These are phyloP conservation scores for Tyto alba DNA, from an alignment of 2,113 vertebrate genomes.

Conservation along the genomic window DNA sequence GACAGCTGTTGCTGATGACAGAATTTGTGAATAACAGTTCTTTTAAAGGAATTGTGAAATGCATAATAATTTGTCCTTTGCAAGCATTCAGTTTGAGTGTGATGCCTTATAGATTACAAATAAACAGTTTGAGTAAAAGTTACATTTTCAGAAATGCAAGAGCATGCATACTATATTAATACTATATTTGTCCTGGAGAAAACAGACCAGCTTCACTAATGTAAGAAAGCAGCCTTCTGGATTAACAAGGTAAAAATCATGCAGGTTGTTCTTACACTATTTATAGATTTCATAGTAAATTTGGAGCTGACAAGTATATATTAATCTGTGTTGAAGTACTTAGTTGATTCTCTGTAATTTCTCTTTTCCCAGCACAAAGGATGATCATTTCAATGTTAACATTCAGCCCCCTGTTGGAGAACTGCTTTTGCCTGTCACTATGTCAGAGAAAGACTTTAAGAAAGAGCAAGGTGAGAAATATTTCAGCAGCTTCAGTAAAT, in stretches of 20 bases:
- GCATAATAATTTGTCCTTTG: background rate
- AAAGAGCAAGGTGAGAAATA: conserved; percentile 86
- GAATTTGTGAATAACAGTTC: background rate
- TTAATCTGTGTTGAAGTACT: background rate
- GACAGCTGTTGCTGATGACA: background rate
- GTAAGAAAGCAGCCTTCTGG: background rate
- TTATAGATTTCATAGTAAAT: background rate
- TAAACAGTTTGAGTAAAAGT: background rate
- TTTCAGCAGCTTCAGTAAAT: background rate
- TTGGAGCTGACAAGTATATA: background rate
- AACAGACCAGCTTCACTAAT: background rate
- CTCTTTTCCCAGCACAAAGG: conserved; percentile 81
- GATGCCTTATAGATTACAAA: background rate
- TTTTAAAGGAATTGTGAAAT: background rate
- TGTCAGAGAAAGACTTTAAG: conserved; percentile 89
- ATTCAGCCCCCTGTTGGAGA: conserved; percentile 92
- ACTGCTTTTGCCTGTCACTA: conserved; percentile 84
- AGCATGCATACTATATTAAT: background rate
- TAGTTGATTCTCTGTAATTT: conserved; percentile 24
- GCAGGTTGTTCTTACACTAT: background rate
- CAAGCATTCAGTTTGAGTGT: background rate
- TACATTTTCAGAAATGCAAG: background rate
- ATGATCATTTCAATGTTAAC: conserved; percentile 85
- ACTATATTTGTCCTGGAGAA: background rate
- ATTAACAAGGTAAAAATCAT: background rate